Percentiles rank a stretch among this genome's conserved stretches.
Conservation (phyloP, 2,113 vertebrate genomes). For the Myanophis thanlyinensis region DNA sequence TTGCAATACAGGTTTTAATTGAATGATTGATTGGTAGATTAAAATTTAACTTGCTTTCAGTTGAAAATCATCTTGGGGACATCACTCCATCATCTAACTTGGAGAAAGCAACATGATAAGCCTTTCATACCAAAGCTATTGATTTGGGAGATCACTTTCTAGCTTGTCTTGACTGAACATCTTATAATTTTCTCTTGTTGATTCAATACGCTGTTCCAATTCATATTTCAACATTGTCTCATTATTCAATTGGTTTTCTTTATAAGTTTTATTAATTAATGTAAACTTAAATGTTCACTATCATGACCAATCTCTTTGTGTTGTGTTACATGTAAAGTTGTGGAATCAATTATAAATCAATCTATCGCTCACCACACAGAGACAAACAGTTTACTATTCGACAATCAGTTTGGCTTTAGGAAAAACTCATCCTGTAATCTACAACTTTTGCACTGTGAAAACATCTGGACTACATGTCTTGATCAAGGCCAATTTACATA, state of each 20-base stretch:
- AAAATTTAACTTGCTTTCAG: background rate
- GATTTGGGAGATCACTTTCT: background rate
- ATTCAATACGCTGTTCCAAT: background rate
- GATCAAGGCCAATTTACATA: too few relatives aligned
- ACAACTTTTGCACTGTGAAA: too few relatives aligned
- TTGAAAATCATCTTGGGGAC: background rate
- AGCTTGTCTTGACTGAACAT: background rate
- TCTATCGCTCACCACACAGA: too few relatives aligned
- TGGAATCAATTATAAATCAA: too few relatives aligned
- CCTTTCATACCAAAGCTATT: background rate
- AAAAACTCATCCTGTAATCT: too few relatives aligned
- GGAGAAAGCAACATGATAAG: background rate
- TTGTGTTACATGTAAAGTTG: too few relatives aligned
- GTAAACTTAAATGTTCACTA: background rate
- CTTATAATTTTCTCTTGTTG: background rate
- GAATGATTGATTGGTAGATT: background rate
- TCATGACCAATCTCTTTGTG: too few relatives aligned
- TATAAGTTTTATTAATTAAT: too few relatives aligned
- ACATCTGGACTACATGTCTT: too few relatives aligned
- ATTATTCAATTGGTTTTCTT: too few relatives aligned
- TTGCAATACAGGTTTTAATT: background rate
- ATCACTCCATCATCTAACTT: background rate
- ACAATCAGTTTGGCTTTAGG: too few relatives aligned
- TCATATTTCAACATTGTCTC: background rate
- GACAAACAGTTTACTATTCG: too few relatives aligned